Evolutionary conservation across 2,113 vertebrate genomes (phyloP).

Genomic region (Onychostruthus taczanowskii): DNA sequence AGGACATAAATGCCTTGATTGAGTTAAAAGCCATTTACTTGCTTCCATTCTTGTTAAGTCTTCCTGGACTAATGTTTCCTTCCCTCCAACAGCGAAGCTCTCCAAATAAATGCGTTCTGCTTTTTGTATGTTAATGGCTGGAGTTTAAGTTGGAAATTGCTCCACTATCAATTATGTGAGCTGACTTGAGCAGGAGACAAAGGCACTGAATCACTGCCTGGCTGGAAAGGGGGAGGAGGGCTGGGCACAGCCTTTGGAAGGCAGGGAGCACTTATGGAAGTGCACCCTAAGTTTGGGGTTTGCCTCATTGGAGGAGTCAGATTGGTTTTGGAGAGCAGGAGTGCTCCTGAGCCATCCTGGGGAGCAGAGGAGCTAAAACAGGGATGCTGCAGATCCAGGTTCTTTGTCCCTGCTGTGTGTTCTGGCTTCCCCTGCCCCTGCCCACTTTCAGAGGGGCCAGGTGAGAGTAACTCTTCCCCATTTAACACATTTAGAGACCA

Average conservation of each 20-base stretch:
- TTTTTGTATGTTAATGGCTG: slow-evolving; percentile 12
- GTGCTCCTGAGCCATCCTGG: background rate
- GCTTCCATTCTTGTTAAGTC: background rate
- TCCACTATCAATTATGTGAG: background rate
- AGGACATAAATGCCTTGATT: background rate
- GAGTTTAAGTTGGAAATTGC: slow-evolving; percentile 35
- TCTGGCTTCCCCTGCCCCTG: background rate
- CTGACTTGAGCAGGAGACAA: slow-evolving; percentile 8
- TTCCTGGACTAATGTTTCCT: slow-evolving; percentile 15
- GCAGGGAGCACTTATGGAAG: background rate
- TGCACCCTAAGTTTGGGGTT: background rate
- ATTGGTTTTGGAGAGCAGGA: background rate
- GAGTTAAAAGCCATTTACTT: slow-evolving; percentile 2
- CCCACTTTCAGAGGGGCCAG: background rate
- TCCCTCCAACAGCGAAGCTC: background rate
- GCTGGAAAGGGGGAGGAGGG: background rate
- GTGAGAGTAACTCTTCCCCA: background rate
- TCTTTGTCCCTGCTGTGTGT: background rate
- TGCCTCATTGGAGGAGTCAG: background rate
- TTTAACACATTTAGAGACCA: background rate
- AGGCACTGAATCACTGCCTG: background rate
- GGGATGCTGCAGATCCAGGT: background rate
- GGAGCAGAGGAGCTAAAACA: background rate
- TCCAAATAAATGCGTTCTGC: background rate
- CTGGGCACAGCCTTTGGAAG: background rate